These are phyloP conservation scores for Porites cylindrica DNA, from an alignment of 92 coral and sea anemone species.

Conservation along the genomic window DNA sequence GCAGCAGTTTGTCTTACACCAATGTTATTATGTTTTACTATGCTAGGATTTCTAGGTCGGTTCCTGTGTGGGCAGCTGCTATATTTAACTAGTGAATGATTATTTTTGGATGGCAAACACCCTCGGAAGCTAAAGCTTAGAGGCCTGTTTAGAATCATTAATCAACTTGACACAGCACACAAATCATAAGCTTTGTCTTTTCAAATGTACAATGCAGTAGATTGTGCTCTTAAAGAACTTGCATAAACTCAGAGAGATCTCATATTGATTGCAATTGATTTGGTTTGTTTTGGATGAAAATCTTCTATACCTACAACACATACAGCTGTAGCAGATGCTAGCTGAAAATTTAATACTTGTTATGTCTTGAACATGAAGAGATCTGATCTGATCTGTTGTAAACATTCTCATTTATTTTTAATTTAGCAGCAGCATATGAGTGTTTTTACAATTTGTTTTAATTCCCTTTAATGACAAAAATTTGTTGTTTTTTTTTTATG, in stretches of 20 bases:
- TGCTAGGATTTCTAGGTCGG: not conserved
- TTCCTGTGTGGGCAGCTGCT: slow-evolving; percentile 3
- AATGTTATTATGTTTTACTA: no score
- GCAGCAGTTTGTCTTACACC: no score
- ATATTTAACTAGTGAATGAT: not conserved
- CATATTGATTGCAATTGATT: not conserved
- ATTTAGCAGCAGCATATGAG: not conserved
- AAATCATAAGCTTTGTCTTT: not conserved
- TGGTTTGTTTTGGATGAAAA: not conserved
- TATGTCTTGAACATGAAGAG: not conserved
- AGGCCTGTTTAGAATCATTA: not conserved
- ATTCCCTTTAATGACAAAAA: not conserved
- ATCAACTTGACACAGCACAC: not conserved
- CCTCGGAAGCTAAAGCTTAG: not conserved
- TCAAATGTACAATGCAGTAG: not conserved
- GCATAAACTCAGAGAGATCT: not conserved
- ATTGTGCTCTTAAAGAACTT: not conserved
- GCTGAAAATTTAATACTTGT: not conserved
- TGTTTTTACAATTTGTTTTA: not conserved
- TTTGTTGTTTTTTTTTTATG: slow-evolving; percentile 1
- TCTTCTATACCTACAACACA: not conserved
- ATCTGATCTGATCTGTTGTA: not conserved
- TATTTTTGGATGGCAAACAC: not conserved
- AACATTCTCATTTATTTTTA: not conserved
- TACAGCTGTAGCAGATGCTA: slow-evolving; percentile 8